Evolutionary conservation across 2,888 invertebrate species (phyloP).

Genomic region (Strigamia maritima): DNA sequence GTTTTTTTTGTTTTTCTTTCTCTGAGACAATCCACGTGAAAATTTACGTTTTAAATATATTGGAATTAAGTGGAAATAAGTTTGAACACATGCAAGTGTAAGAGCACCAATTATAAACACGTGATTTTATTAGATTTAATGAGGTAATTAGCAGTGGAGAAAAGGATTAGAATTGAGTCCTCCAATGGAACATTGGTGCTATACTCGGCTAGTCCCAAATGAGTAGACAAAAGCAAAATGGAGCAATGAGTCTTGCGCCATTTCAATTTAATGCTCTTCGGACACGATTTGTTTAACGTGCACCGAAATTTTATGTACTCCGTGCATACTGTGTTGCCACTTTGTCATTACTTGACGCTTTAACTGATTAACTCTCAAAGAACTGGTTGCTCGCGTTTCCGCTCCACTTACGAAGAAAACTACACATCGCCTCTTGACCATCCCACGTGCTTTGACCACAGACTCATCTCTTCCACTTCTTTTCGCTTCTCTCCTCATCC

Average conservation of each 20-base stretch:
- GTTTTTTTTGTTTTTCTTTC: background rate
- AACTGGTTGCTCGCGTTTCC: background rate
- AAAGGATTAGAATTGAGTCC: constrained; percentile 16
- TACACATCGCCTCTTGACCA: background rate
- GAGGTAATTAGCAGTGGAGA: constrained; percentile 20
- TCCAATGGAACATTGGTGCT: constrained; percentile 5
- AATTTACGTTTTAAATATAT: background rate
- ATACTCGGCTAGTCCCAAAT: background rate
- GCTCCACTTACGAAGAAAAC: background rate
- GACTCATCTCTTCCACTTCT: background rate
- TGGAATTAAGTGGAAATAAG: constrained; percentile 11
- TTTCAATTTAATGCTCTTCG: constrained; percentile 6
- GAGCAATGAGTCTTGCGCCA: background rate
- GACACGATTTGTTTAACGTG: background rate
- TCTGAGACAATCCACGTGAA: background rate
- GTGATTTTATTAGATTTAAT: constrained; percentile 16
- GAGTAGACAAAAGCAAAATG: background rate
- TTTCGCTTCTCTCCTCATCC: background rate
- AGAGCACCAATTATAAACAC: constrained; percentile 16
- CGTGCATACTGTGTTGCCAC: background rate
- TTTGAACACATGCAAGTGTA: background rate
- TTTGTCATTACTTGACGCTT: background rate
- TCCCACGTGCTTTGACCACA: constrained; percentile 2
- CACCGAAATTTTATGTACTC: background rate
- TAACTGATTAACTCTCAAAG: constrained; percentile 7